phyloP scores from a whole-genome alignment of 1,140 invertebrate genomes.

The Vollenhovia emeryi region DNA sequence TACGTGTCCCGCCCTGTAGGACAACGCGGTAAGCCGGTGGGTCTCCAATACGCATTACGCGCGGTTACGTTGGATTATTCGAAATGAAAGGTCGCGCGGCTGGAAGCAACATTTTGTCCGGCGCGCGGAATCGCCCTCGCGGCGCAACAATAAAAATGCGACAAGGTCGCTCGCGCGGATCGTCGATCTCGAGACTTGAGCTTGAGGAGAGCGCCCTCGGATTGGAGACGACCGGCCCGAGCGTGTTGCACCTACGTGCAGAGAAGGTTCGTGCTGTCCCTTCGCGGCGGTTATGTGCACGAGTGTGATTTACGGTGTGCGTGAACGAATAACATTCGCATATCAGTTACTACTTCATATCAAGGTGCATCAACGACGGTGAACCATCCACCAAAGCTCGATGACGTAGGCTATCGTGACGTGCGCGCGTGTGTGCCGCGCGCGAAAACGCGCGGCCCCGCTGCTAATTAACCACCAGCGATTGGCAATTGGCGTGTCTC shows the following conservation, averaged over 20 bases:
- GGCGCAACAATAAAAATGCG: neutral
- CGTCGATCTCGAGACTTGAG: neutral
- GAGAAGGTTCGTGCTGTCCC: slow-evolving; percentile 48
- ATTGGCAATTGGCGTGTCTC: neutral
- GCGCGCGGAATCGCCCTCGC: neutral
- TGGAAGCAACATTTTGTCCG: neutral
- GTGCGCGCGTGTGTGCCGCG: neutral
- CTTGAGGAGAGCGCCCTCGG: neutral
- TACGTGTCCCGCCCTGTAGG: slow-evolving; percentile 23
- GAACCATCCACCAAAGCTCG: slow-evolving; percentile 48
- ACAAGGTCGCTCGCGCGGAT: no score
- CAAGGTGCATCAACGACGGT: slow-evolving; percentile 54
- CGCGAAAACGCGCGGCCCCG: neutral
- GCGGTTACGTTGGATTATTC: slow-evolving; percentile 14
- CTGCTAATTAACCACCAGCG: slow-evolving; percentile 16
- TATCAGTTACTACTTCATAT: slow-evolving; percentile 57
- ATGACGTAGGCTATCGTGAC: slow-evolving; percentile 15
- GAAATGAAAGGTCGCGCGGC: slow-evolving; percentile 10
- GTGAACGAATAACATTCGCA: slow-evolving; percentile 49
- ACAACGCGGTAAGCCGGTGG: slow-evolving; percentile 47
- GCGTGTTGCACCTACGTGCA: slow-evolving; percentile 18
- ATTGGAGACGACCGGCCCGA: slow-evolving; percentile 29
- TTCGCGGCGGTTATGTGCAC: slow-evolving; percentile 35
- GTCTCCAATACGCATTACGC: slow-evolving; percentile 21
- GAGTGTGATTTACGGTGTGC: slow-evolving; percentile 31